phyloP scores from a whole-genome alignment of 2,888 invertebrate genomes.

The Charanyca ferruginea region DNA sequence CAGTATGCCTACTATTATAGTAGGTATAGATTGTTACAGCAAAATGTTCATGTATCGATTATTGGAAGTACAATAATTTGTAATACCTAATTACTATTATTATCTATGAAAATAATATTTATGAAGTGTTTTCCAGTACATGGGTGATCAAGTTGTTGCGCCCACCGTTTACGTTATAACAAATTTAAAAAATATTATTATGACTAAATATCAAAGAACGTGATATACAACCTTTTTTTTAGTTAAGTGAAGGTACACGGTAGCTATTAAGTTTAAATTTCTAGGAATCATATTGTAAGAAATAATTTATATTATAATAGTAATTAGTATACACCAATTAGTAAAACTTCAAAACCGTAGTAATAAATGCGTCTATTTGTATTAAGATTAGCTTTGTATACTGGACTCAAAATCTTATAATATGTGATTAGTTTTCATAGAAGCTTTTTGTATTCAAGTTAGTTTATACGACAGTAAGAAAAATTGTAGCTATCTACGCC shows the following conservation, averaged over 20 bases:
- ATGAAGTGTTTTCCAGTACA: slow-evolving; percentile 56
- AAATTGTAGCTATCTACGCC: not conserved
- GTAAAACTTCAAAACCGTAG: not conserved
- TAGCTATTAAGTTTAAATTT: slow-evolving; percentile 13
- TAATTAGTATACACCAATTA: not conserved
- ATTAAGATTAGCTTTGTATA: not conserved
- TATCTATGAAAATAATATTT: slow-evolving; percentile 58
- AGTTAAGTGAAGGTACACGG: slow-evolving; percentile 32
- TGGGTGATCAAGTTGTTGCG: slow-evolving; percentile 39
- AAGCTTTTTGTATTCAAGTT: slow-evolving; percentile 9
- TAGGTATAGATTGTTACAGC: slow-evolving; percentile 58
- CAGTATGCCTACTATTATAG: slow-evolving; percentile 55
- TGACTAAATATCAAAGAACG: not conserved
- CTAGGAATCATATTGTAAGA: not conserved
- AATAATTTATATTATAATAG: not conserved
- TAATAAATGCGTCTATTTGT: not conserved
- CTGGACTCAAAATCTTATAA: slow-evolving; percentile 4
- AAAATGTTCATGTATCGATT: slow-evolving; percentile 63
- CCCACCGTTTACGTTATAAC: slow-evolving; percentile 49
- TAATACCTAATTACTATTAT: slow-evolving; percentile 58
- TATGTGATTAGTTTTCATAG: slow-evolving; percentile 19
- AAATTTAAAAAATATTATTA: slow-evolving; percentile 16
- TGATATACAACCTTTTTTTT: slow-evolving; percentile 16
- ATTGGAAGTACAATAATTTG: slow-evolving; percentile 66
- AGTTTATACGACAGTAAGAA: slow-evolving; percentile 2